Evolutionary conservation across 2,888 invertebrate genomes (phyloP).

Genomic region (Diplolepis rosae): DNA sequence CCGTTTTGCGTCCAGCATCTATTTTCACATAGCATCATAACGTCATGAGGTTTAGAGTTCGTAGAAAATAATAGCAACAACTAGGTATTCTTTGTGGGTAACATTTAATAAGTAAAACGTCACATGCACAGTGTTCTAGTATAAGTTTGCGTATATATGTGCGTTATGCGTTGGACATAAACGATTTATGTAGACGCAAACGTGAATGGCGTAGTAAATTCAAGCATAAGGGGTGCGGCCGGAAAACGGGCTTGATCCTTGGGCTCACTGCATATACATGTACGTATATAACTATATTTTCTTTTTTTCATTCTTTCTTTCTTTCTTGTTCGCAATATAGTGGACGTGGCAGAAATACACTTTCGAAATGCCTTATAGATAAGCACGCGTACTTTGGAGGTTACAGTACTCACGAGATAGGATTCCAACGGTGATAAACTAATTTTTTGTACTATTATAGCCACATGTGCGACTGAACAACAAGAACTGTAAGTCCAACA

Average conservation of each 20-base stretch:
- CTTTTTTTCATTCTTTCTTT: not conserved
- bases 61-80: not conserved
- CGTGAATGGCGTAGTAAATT: constrained; percentile 64
- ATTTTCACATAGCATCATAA: too few species aligned
- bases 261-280: not conserved
- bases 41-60: too few species aligned
- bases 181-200: constrained; percentile 61
- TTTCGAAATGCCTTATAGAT: constrained; percentile 15
- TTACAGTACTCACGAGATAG: constrained; percentile 10
- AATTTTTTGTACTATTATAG: not conserved
- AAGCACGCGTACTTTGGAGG: constrained; percentile 21
- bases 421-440: constrained; percentile 3
- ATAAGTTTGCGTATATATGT: constrained; percentile 43
- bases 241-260: constrained; percentile 44
- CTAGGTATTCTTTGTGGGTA: not conserved
- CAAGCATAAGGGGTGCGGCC: constrained; percentile 59
- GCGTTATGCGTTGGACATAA: constrained; percentile 43
- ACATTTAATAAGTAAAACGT: not conserved
- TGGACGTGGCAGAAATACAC: not conserved
- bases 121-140: not conserved
- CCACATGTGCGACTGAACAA: not conserved
- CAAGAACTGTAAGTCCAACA: not conserved
- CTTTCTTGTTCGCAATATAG: not conserved
- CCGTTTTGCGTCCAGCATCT: not conserved
- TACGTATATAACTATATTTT: not conserved